These are phyloP conservation scores for Thaumetopoea pityocampa DNA, from an alignment of 1,140 invertebrate genomes.

Conservation along the genomic window DNA sequence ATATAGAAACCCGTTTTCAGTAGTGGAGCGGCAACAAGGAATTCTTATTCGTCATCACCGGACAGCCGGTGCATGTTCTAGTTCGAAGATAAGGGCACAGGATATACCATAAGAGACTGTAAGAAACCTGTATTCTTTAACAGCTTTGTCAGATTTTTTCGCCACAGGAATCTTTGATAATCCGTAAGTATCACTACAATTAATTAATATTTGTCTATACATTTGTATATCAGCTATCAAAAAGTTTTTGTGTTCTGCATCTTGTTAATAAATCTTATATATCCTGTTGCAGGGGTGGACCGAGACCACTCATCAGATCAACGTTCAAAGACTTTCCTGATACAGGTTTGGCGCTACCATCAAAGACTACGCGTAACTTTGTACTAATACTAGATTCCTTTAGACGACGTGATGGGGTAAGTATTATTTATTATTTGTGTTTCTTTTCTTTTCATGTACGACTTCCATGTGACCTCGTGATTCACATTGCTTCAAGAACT, in stretches of 20 bases:
- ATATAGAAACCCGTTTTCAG: constrained; percentile 53
- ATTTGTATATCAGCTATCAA: constrained; percentile 62
- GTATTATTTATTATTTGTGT: constrained; percentile 10
- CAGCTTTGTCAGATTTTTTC: constrained; percentile 18
- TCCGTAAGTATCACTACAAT: too few relatives aligned
- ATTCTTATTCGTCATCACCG: too few relatives aligned
- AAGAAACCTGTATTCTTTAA: constrained; percentile 23
- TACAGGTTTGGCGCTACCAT: constrained; percentile 20
- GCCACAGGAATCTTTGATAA: constrained; percentile 52
- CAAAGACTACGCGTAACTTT: constrained; percentile 26
- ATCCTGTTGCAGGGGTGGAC: constrained; percentile 20
- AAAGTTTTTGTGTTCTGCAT: constrained; percentile 22
- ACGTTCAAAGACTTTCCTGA: constrained; percentile 27
- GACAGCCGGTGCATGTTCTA: constrained; percentile 43
- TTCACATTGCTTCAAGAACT: constrained; percentile 19
- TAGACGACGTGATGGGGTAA: constrained; percentile 29
- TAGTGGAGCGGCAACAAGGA: constrained; percentile 30
- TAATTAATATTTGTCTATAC: constrained; percentile 71
- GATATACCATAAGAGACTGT: constrained; percentile 52
- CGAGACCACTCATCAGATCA: constrained; percentile 18
- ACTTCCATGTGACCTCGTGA: constrained; percentile 8
- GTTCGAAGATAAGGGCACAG: constrained; percentile 51
- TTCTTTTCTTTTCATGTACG: constrained; percentile 20
- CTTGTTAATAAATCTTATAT: constrained; percentile 20
- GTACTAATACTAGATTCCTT: constrained; percentile 17